Percentiles rank a stretch among this genome's conserved stretches.
Evolutionary conservation across 2,113 vertebrate genomes (phyloP).

Genomic region (Pleuronectes platessa): DNA sequence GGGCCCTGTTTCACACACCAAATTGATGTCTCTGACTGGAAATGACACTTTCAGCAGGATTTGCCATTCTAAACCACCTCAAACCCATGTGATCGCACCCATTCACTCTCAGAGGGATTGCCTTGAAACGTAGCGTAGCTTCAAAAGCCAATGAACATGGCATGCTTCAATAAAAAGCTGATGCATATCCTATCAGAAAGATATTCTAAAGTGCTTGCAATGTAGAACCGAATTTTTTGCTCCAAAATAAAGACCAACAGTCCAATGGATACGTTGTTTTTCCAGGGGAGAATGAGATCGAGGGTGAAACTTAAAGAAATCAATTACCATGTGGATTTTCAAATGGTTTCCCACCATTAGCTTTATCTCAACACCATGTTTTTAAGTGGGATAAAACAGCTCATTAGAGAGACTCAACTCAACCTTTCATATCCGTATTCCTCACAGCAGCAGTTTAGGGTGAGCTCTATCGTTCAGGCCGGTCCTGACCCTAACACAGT

Average conservation of each 20-base stretch:
- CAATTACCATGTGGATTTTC: constrained; percentile 71
- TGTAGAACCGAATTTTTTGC: constrained; percentile 62
- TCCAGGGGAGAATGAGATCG: constrained; percentile 48
- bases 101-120: constrained; percentile 81
- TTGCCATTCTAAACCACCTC: constrained; percentile 86
- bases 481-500: no score
- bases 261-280: constrained; percentile 51
- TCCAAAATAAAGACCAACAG: constrained; percentile 69
- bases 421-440: neutral
- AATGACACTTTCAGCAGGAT: constrained; percentile 86
- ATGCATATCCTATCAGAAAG: constrained; percentile 64
- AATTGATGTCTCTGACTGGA: constrained; percentile 83
- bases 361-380: constrained; percentile 38
- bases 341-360: constrained; percentile 60
- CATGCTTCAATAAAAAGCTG: constrained; percentile 72
- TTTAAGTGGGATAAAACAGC: neutral
- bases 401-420: neutral
- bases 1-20: constrained; percentile 78
- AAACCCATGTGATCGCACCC: constrained; percentile 82
- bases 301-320: constrained; percentile 59
- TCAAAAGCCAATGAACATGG: constrained; percentile 79
- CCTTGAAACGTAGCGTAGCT: constrained; percentile 75
- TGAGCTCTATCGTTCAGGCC: neutral
- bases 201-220: constrained; percentile 74
- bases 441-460: neutral